A percentile compares a stretch with the other conserved stretches of the same genome.
These are phyloP conservation scores for Drosophila persimilis DNA, from an alignment of 1,140 invertebrate species.

Conservation along the genomic window DNA sequence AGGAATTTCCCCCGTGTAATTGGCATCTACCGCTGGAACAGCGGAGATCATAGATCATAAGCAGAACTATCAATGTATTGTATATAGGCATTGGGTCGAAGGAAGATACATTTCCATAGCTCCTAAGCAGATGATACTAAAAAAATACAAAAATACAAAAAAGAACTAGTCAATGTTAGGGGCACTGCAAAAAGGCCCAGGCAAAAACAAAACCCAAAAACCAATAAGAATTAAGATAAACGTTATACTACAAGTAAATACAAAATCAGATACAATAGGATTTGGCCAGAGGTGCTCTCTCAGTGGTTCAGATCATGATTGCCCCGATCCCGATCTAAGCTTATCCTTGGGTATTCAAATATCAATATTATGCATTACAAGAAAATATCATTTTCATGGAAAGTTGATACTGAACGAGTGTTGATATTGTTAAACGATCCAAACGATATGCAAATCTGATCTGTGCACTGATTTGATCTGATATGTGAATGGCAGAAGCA, in stretches of 20 bases:
- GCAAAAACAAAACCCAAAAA: slow-evolving; percentile 5
- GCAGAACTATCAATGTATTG: slow-evolving; percentile 46
- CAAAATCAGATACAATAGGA: not conserved
- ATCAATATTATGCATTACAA: too few relatives aligned
- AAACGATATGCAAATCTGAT: too few relatives aligned
- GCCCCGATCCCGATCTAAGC: not conserved
- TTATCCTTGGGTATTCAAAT: too few relatives aligned
- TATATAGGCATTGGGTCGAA: not conserved
- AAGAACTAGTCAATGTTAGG: slow-evolving; percentile 51
- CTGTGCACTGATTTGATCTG: too few relatives aligned
- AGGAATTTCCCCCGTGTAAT: slow-evolving; percentile 1
- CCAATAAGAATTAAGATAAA: slow-evolving; percentile 1
- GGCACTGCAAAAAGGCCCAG: slow-evolving; percentile 17
- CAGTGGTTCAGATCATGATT: not conserved
- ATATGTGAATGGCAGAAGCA: too few relatives aligned
- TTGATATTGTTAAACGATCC: too few relatives aligned
- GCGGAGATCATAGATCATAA: slow-evolving; percentile 25
- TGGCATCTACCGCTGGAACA: slow-evolving; percentile 22
- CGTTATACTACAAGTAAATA: slow-evolving; percentile 39
- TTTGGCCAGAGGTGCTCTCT: too few relatives aligned
- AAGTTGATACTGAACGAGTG: too few relatives aligned
- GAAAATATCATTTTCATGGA: too few relatives aligned
- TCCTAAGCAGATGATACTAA: slow-evolving; percentile 36
- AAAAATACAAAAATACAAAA: too few relatives aligned
- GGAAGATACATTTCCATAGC: slow-evolving; percentile 65